Evolutionary conservation across 2,888 invertebrate genomes (phyloP), one percentile per base, ranked within the genome.

Genomic region (Clistopyga incitator): DNA sequence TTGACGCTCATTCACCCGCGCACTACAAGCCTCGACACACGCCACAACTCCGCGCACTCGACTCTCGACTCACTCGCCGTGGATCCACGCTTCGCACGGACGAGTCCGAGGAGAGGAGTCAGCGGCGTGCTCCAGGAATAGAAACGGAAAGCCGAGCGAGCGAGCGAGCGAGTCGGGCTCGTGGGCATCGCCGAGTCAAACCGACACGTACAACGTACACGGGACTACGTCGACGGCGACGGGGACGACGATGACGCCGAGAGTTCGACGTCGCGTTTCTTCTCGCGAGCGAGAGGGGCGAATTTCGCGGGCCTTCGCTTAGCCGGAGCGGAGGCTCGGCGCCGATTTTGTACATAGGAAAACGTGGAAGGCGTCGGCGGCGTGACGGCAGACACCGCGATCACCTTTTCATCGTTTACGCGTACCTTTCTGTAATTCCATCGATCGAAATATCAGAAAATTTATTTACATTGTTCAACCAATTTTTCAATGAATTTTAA

Each of bases 71-170:
- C 82, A 80, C 86, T 68, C 78, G 71, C 59, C 74, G 84, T 56
- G 68, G 76, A 67, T 76, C 81, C 87, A 86, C 86, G 85, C 81
- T 86, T 82, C 71, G 78, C 70, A 74, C 76, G 79, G 88, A 90
- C 74, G 90, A 88, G 89, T 89, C 88, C 87, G 90, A 88, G 87
- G 91, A 91, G 90, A 91, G 90, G 90, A 91, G 91, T 91, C 90
- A 90, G 90, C 87, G 88, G 90, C 87, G 88, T 89, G 91, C 91
- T 92, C 93, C 93, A 93, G 93, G 93, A 93, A 93, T 93, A 93
- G 93, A 92, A 90, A 59, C 90, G 74, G 68, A 84, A 81, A 81
- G 74, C 78, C 84, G 81, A 78, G 78, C 77, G 80, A 81, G 80
- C 90, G n/a, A n/a, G n/a, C n/a, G n/a, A 84, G 90, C 75, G 85